Base-by-base conservation (phyloP, 2,888 invertebrate species). In the Megalurothrips usitatus region DNA sequence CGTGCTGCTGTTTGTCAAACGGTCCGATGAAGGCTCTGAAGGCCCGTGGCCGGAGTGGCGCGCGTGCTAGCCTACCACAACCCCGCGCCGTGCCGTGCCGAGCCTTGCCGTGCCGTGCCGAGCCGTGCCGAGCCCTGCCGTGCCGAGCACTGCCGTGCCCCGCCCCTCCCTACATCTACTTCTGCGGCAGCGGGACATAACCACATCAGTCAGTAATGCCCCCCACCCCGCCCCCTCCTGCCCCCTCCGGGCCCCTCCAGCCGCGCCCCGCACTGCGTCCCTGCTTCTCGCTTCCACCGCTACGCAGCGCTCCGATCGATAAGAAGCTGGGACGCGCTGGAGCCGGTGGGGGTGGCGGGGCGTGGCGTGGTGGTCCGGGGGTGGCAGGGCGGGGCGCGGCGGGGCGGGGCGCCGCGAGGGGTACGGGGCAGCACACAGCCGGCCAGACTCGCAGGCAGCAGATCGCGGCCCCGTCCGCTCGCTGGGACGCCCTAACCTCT, bases 161-260 rank as follows among this genome's bases (percentile, higher is more conserved):
- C 58, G 6, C 14, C 58, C n/a, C 58, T 58, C 58, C n/a, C 26
- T 75, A 75, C 68, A n/a, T 58, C 58, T 58, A 58, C 58, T 58
- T 58, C n/a, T 58, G 58, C 58, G 58, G 58, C 58, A 75, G 68
- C 26, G 26, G 68, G 68, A 75, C 68, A 75, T 75, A 75, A 75
- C 68, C 68, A 75, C 68, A 75, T 75, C 68, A 75, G 68, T 75
- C 68, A 75, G 68, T 26, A 26, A 75, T 75, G 68, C 68, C 68
- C 68, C 23, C 17, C 68, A 12, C 68, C 26, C 26, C 26, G 8
- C 23, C 68, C 26, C 68, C n/a, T 17, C 19, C 68, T n/a, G n/a
- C 68, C n/a, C 6, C 68, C n/a, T 23, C 68, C 68, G n/a, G 3
- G n/a, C 68, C 0, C 68, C 8, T 12, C 68, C 58, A 17, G 11